Evolutionary conservation across 2,797 vertebrate genomes (phyloP).

Genomic region (Pangasius larnaudii): DNA sequence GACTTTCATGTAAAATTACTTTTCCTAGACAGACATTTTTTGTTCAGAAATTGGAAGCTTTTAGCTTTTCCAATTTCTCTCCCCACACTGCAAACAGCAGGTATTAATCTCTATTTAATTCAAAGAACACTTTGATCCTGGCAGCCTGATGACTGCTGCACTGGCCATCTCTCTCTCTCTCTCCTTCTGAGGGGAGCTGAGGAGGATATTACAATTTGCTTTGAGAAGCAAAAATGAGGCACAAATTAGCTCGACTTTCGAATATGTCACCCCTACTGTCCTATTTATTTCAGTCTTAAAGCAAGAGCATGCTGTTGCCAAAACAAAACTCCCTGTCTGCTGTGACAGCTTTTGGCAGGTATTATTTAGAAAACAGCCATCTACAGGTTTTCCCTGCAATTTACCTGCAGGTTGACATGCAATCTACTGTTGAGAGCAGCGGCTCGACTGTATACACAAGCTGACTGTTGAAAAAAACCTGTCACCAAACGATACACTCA

Average conservation of each 20-base stretch:
- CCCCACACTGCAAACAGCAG: slow-evolving; percentile 23
- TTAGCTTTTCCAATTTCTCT: slow-evolving; percentile 19
- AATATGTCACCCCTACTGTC: slow-evolving; percentile 27
- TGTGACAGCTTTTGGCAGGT: slow-evolving; percentile 10
- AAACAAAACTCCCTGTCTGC: neutral
- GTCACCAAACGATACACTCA: neutral
- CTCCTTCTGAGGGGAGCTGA: slow-evolving; percentile 10
- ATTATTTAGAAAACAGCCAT: neutral
- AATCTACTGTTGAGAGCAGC: neutral
- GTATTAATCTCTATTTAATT: slow-evolving; percentile 50
- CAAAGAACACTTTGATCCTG: slow-evolving; percentile 31
- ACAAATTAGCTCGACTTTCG: slow-evolving; percentile 26
- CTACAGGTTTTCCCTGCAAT: slow-evolving; percentile 10
- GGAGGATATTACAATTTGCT: slow-evolving; percentile 26
- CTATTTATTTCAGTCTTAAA: slow-evolving; percentile 15
- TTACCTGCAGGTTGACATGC: slow-evolving; percentile 8
- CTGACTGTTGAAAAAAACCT: neutral
- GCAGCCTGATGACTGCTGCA: slow-evolving; percentile 14
- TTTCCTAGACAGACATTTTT: slow-evolving; percentile 3
- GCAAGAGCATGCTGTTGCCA: neutral
- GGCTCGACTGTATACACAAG: neutral
- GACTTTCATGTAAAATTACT: neutral
- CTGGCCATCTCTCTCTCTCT: slow-evolving; percentile 28
- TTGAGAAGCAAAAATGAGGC: slow-evolving; percentile 18
- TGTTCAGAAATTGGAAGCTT: neutral